Percentiles rank a stretch among this genome's conserved stretches.
Evolutionary conservation across 2,113 vertebrate genomes (phyloP).

Genomic region (Rutilus rutilus): DNA sequence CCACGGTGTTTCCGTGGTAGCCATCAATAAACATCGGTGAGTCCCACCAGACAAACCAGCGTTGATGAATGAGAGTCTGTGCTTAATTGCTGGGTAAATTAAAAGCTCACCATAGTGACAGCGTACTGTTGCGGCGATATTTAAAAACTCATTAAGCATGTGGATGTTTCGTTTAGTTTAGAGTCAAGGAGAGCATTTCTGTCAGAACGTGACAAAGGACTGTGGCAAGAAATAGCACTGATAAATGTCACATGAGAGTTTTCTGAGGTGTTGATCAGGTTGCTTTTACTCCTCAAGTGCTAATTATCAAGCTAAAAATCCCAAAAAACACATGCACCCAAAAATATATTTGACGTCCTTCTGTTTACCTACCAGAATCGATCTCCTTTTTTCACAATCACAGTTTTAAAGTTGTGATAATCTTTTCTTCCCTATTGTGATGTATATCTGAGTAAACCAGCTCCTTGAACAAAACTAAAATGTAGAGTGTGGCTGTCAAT

Average conservation of each 20-base stretch:
- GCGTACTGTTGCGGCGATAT: slow-evolving; percentile 87
- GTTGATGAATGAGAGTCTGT: slow-evolving; percentile 89
- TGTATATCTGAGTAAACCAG: too few species aligned
- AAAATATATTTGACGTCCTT: background rate
- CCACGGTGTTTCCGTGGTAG: slow-evolving; percentile 83
- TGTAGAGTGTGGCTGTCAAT: too few species aligned
- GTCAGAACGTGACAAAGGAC: slow-evolving; percentile 48
- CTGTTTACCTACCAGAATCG: background rate
- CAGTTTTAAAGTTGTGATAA: too few species aligned
- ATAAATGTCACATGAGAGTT: slow-evolving; percentile 38
- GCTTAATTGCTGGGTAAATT: slow-evolving; percentile 94
- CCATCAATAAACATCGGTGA: slow-evolving; percentile 90
- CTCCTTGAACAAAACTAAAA: too few species aligned
- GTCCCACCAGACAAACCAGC: slow-evolving; percentile 83
- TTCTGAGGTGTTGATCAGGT: slow-evolving; percentile 34
- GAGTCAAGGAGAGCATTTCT: slow-evolving; percentile 54
- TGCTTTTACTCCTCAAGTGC: background rate
- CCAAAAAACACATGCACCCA: background rate
- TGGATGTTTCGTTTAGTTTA: slow-evolving; percentile 87
- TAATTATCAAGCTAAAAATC: slow-evolving; percentile 5
- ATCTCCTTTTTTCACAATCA: background rate
- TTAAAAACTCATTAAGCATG: slow-evolving; percentile 93
- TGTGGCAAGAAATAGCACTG: slow-evolving; percentile 36
- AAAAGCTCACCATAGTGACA: slow-evolving; percentile 88
- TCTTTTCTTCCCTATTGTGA: too few species aligned